Percentiles rank a stretch among this genome's conserved stretches.
Evolutionary conservation across 1,140 invertebrate genomes (phyloP).

Genomic region (Popillia japonica): DNA sequence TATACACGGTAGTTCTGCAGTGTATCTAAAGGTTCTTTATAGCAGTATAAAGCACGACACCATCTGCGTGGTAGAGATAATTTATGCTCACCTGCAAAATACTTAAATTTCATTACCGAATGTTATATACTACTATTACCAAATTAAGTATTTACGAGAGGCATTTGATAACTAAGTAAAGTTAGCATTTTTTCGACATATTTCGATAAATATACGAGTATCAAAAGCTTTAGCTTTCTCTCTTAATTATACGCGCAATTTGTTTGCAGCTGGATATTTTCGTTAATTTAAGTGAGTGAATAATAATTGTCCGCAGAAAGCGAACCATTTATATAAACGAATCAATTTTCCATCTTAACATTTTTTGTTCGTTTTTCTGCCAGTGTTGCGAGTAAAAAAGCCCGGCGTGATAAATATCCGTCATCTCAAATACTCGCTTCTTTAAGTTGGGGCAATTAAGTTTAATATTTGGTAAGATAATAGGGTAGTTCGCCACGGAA

Average conservation of each 20-base stretch:
- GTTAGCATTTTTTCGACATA: too few relatives aligned
- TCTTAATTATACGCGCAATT: not conserved
- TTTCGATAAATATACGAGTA: not conserved
- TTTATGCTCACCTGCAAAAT: too few relatives aligned
- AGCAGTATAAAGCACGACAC: too few relatives aligned
- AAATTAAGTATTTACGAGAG: too few relatives aligned
- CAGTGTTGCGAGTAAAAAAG: not conserved
- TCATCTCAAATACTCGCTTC: not conserved
- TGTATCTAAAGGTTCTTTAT: too few relatives aligned
- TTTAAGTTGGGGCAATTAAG: slow-evolving; percentile 17
- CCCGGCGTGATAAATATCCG: not conserved
- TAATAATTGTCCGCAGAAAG: not conserved
- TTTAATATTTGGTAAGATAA: not conserved
- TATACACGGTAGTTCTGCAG: too few relatives aligned
- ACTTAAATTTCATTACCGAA: too few relatives aligned
- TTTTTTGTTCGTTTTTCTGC: not conserved
- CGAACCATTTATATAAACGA: slow-evolving; percentile 2
- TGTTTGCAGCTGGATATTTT: not conserved
- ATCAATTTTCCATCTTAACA: not conserved
- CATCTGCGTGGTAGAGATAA: too few relatives aligned
- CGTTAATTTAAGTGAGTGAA: not conserved
- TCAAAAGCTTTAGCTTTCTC: not conserved
- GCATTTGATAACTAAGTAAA: too few relatives aligned
- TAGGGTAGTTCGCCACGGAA: not conserved
- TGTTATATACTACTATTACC: too few relatives aligned